These are phyloP conservation scores for Clarias platycephalus DNA, from an alignment of 2,797 vertebrate species.

Conservation along the genomic window DNA sequence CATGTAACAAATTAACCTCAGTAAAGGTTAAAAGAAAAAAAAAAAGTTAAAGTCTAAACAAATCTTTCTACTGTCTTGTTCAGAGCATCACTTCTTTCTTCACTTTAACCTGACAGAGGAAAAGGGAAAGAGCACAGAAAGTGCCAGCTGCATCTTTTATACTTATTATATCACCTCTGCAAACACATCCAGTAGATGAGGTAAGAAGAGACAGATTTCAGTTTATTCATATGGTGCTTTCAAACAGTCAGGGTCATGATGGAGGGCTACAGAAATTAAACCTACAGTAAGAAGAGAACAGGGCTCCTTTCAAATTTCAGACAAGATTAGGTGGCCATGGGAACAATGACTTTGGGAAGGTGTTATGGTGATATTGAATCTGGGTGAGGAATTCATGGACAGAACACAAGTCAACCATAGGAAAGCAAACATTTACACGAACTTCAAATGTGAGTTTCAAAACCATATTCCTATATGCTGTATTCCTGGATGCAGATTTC, in stretches of 20 bases:
- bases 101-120: constrained; percentile 66
- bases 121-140: constrained; percentile 15
- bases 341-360: not conserved
- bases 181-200: not conserved
- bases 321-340: not conserved
- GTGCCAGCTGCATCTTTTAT: not conserved
- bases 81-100: constrained; percentile 91
- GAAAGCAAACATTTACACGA: not conserved
- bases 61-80: constrained; percentile 97
- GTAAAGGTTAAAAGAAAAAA: not conserved
- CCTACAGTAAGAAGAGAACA: not conserved
- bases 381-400: not conserved
- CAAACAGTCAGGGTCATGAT: not conserved
- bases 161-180: not conserved
- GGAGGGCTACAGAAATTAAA: not conserved
- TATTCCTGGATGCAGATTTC: not conserved
- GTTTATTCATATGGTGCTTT: not conserved
- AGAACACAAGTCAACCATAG: not conserved
- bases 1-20: not conserved
- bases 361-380: not conserved
- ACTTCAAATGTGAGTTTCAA: not conserved
- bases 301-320: not conserved
- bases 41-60: not conserved
- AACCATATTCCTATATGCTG: not conserved
- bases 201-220: not conserved